phyloP scores from a whole-genome alignment of 2,113 vertebrate species.

The Propithecus coquereli region DNA sequence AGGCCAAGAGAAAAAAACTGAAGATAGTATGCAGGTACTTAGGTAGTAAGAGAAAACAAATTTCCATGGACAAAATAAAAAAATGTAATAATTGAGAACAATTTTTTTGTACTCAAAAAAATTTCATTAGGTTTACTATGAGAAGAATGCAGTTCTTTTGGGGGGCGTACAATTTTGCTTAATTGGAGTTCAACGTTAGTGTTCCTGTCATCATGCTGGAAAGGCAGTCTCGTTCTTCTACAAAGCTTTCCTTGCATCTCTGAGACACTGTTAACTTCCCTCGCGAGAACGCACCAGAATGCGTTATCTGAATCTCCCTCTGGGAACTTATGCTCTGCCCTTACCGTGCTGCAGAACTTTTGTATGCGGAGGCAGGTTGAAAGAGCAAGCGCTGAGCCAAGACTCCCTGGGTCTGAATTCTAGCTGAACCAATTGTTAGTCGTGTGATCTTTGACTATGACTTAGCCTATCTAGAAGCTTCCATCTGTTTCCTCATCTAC shows the following conservation, averaged over 20 bases:
- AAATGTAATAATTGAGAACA: not conserved
- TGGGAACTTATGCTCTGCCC: not conserved
- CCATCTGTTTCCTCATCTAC: not conserved
- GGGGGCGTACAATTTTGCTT: not conserved
- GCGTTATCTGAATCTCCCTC: not conserved
- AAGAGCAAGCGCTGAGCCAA: not conserved
- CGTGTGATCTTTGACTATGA: not conserved
- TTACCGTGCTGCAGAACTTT: not conserved
- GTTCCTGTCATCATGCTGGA: not conserved
- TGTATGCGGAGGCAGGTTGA: not conserved
- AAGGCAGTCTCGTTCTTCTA: not conserved
- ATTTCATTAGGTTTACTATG: not conserved
- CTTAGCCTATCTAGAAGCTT: not conserved
- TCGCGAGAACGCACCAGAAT: not conserved
- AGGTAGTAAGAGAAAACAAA: not conserved
- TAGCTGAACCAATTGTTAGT: not conserved
- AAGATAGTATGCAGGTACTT: not conserved
- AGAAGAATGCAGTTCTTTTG: not conserved
- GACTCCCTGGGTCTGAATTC: not conserved
- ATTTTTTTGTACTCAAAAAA: not conserved
- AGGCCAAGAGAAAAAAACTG: not conserved
- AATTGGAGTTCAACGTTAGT: not conserved
- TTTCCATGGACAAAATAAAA: conserved; percentile 24
- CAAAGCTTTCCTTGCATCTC: not conserved
- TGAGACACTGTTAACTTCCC: not conserved